phyloP scores from a whole-genome alignment of 2,888 invertebrate genomes.

The Nowickia ferox region DNA sequence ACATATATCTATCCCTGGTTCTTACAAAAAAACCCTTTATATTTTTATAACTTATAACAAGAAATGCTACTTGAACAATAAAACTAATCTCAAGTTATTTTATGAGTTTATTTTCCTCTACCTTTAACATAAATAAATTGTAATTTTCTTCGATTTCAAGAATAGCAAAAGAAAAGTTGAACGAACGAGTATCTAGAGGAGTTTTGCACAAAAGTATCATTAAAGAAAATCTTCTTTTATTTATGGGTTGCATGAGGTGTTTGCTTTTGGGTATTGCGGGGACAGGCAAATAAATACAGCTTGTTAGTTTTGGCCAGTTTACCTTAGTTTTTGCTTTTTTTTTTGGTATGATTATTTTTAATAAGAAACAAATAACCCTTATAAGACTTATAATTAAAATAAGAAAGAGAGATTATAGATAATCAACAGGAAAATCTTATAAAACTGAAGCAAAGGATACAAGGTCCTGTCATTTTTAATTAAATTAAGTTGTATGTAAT shows the following conservation, averaged over 20 bases:
- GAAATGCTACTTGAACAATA: slow-evolving; percentile 61
- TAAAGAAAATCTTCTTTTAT: slow-evolving; percentile 65
- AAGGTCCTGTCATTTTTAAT: background rate
- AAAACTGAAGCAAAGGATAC: background rate
- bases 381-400: slow-evolving; percentile 47
- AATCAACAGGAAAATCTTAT: slow-evolving; percentile 16
- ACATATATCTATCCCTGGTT: too few relatives aligned
- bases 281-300: background rate
- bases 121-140: slow-evolving; percentile 64
- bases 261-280: background rate
- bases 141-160: slow-evolving; percentile 59
- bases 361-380: slow-evolving; percentile 36
- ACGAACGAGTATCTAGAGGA: slow-evolving; percentile 15
- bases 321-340: background rate
- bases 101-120: slow-evolving; percentile 56
- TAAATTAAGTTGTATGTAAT: background rate
- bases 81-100: slow-evolving; percentile 67
- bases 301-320: slow-evolving; percentile 8
- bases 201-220: slow-evolving; percentile 61
- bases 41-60: slow-evolving; percentile 1
- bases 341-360: slow-evolving; percentile 16
- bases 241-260: slow-evolving; percentile 25
- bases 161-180: slow-evolving; percentile 19
- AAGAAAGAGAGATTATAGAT: slow-evolving; percentile 35
- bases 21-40: too few relatives aligned